A percentile compares a stretch with the other conserved stretches of the same genome.
phyloP scores from a whole-genome alignment of 1,140 invertebrate species.

The Micrasema minimum region DNA sequence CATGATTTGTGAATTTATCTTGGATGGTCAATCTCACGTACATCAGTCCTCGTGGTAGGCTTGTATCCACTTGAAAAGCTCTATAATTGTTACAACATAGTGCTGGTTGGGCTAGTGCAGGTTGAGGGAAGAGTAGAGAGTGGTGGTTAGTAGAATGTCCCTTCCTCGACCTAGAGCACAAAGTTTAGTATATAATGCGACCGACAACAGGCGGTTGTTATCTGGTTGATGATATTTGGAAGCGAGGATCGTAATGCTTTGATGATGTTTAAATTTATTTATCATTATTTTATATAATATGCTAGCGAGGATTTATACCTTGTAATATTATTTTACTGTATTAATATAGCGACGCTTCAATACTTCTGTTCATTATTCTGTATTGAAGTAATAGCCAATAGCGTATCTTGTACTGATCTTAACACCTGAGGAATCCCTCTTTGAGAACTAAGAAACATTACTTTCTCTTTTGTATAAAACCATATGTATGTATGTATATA shows the following conservation, averaged over 20 bases:
- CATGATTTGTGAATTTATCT: too few relatives aligned
- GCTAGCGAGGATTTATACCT: not conserved
- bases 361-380: conserved; percentile 5
- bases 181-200: too few relatives aligned
- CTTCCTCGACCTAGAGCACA: too few relatives aligned
- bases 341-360: conserved; percentile 17
- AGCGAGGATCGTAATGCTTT: not conserved
- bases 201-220: too few relatives aligned
- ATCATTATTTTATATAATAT: conserved; percentile 6
- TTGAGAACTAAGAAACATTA: conserved; percentile 7
- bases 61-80: conserved; percentile 18
- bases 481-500: conserved; percentile 33
- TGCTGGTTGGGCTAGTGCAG: too few relatives aligned
- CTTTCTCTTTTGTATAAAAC: conserved; percentile 14
- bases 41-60: not conserved
- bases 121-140: too few relatives aligned
- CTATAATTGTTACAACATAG: not conserved
- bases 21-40: not conserved
- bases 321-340: conserved; percentile 21
- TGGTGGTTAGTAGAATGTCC: too few relatives aligned
- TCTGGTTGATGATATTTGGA: too few relatives aligned
- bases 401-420: not conserved
- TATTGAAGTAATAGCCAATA: conserved; percentile 22
- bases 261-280: conserved; percentile 20
- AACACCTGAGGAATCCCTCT: conserved; percentile 15